Conservation (phyloP, 2,113 vertebrate species). For the Psettodes erumei region DNA sequence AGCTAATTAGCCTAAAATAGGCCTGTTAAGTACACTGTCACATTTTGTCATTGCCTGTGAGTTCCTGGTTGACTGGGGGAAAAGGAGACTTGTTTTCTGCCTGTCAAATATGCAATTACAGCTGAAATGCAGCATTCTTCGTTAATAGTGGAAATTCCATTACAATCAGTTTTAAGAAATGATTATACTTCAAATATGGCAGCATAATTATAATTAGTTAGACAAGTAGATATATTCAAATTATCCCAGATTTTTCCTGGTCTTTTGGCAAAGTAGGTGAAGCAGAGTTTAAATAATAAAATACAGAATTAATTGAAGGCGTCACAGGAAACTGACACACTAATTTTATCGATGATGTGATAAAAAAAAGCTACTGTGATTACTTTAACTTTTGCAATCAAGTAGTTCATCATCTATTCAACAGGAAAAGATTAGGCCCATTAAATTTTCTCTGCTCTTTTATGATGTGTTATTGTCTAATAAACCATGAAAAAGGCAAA, state of each 20-base stretch:
- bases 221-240: conserved; percentile 18
- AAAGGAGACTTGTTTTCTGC: conserved; percentile 13
- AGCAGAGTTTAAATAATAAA: conserved; percentile 7
- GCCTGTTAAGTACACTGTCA: conserved; percentile 57
- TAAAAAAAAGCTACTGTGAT: conserved; percentile 31
- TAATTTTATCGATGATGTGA: conserved; percentile 13
- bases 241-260: neutral
- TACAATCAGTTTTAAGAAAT: conserved; percentile 28
- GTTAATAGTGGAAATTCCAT: conserved; percentile 24
- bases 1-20: conserved; percentile 68
- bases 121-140: conserved; percentile 14
- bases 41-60: conserved; percentile 48
- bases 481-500: conserved; percentile 67
- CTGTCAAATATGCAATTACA: conserved; percentile 39
- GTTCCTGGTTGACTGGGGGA: conserved; percentile 15
- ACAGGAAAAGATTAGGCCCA: conserved; percentile 68
- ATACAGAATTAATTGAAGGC: conserved; percentile 10
- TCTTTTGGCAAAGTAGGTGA: conserved; percentile 23
- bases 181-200: conserved; percentile 36
- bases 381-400: conserved; percentile 63
- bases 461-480: conserved; percentile 75
- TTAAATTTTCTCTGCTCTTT: conserved; percentile 73
- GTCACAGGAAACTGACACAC: conserved; percentile 18
- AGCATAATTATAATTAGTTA: conserved; percentile 22
- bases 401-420: conserved; percentile 69